Base-by-base conservation (phyloP, 2,113 vertebrate genomes). In the Pica pica region DNA sequence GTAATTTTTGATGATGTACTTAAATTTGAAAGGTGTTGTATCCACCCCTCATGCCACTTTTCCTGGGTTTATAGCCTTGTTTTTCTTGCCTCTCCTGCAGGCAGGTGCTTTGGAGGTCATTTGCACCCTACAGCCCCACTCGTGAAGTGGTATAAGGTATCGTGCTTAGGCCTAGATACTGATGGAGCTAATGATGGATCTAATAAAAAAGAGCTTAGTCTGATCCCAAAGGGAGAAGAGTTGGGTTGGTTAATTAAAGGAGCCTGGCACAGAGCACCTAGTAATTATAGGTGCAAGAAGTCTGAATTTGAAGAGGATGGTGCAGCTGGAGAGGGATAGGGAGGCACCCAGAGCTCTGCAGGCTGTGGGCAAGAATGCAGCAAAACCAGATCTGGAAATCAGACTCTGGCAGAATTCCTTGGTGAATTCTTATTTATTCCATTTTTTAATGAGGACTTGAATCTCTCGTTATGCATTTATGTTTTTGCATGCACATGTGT, bases 211-310 rank as follows among this genome's bases (percentile, higher is more conserved):
- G 96, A 96, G 96, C 89, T 89, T 96, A 96, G 97, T 94, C 93
- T 97, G 96, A 97, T 98, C 98, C 90, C 97, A 97, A 97, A 97
- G 96, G 96, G 97, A 97, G 95, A 97, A 95, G 96, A 97, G 97
- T 97, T 97, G 97, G 95, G 96, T 96, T 98, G 90, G 98, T 98
- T 98, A 98, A 98, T 98, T 98, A 98, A 98, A 98, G 97, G 97
- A 98, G 95, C 95, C 98, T 98, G 98, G 97, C 98, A 98, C 60
- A 80, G 89, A 97, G 97, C 86, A 96, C 96, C 95, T 97, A 96
- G 96, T 98, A 98, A 98, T 98, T 98, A 98, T 97, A 98, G 97
- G 98, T 98, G 96, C 97, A 98, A 97, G 98, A 97, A 98, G 98
- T 97, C 97, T 98, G 97, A 98, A 97, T 98, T 96, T 98, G 97